These are phyloP conservation scores for Nycticryphes semicollaris DNA, from an alignment of 2,113 vertebrate genomes.

Conservation along the genomic window DNA sequence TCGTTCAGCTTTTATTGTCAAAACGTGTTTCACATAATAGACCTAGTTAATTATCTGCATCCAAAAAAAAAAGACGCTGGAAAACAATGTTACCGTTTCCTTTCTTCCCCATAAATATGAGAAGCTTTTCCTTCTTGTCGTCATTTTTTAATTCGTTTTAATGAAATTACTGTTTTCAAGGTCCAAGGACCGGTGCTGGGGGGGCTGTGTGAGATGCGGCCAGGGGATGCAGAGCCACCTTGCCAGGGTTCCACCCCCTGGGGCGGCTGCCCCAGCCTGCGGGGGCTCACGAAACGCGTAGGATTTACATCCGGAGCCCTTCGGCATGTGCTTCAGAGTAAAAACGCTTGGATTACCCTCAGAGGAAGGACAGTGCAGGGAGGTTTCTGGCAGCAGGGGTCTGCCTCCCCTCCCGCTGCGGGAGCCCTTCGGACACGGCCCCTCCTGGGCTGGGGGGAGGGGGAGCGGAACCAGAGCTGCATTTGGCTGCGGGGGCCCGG, in stretches of 20 bases:
- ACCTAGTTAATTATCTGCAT: neutral
- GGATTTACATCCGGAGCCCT: neutral
- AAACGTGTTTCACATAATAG: neutral
- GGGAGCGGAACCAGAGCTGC: neutral
- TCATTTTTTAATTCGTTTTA: neutral
- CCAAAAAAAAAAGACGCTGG: neutral
- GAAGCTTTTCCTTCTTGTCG: neutral
- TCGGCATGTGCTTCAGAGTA: neutral
- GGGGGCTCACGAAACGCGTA: fast-evolving
- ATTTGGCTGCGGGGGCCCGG: neutral
- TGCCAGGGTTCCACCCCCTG: neutral
- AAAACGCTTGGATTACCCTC: neutral
- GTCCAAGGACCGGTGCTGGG: too few relatives aligned
- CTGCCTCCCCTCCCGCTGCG: neutral
- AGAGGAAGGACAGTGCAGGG: neutral
- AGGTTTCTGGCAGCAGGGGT: neutral
- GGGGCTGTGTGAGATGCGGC: neutral
- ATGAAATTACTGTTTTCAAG: neutral
- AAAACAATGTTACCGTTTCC: neutral
- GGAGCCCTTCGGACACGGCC: neutral
- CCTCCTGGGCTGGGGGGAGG: neutral
- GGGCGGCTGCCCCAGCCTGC: neutral
- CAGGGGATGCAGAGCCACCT: fast-evolving
- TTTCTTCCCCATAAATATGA: fast-evolving
- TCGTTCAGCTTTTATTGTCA: neutral